Conservation (phyloP, 92 coral and sea anemone species). For the Hydrozoanthus gracilis region DNA sequence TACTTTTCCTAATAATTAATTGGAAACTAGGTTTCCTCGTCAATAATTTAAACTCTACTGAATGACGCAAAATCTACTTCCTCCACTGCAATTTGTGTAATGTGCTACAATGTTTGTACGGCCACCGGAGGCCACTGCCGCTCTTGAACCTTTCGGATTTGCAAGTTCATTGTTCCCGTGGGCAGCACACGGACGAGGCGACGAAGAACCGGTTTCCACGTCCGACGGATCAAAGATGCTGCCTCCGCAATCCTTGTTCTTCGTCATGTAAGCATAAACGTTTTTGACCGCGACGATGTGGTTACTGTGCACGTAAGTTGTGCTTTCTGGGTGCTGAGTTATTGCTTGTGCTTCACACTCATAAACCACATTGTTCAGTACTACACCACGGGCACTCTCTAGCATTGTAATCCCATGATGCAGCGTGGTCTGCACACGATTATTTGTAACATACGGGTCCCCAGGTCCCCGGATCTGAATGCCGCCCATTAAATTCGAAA, state of each 20-base stretch:
- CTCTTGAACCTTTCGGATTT: constrained; percentile 55
- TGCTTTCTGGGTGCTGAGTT: constrained; percentile 84
- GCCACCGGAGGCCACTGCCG: constrained; percentile 53
- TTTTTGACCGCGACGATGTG: constrained; percentile 65
- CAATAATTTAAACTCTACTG: constrained; percentile 34
- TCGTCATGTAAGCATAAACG: constrained; percentile 57
- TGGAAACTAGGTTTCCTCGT: neutral
- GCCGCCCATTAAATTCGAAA: constrained; percentile 79
- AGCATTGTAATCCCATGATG: constrained; percentile 77
- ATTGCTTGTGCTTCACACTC: constrained; percentile 60
- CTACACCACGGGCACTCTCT: constrained; percentile 91
- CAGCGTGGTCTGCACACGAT: constrained; percentile 84
- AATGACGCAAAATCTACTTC: constrained; percentile 91
- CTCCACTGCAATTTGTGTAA: constrained; percentile 70
- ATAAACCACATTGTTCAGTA: constrained; percentile 79
- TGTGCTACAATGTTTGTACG: constrained; percentile 69
- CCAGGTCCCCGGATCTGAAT: constrained; percentile 94
- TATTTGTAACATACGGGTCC: constrained; percentile 88
- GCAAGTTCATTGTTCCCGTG: constrained; percentile 66
- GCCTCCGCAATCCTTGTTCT: constrained; percentile 63
- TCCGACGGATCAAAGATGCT: constrained; percentile 51
- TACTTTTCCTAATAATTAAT: no score
- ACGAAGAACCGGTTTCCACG: constrained; percentile 67
- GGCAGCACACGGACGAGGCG: constrained; percentile 71
- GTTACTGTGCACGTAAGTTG: constrained; percentile 77